Base-by-base conservation (phyloP, 2,113 vertebrate genomes). In the Nothoprocta perdicaria region DNA sequence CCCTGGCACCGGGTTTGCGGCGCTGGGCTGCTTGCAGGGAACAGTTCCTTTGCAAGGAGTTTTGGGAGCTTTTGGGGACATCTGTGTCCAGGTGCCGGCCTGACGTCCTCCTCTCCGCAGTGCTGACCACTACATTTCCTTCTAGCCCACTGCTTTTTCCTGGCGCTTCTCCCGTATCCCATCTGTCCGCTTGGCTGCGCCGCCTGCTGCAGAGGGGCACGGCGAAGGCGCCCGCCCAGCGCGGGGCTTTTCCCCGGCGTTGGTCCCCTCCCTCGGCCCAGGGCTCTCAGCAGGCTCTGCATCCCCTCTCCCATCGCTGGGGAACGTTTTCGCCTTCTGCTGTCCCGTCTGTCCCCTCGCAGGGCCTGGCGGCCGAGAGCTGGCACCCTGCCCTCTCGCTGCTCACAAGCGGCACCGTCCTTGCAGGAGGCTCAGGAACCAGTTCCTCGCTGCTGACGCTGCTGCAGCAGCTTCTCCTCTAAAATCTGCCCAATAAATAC, bases 131-230 rank as follows among this genome's bases (percentile, higher is more conserved):
- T 82, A n/a, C 3, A 21, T 38, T 84, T 24, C 10, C 53, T 73
- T 46, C 72, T 18, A 79, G 19, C 40, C 72, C 90, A 9, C 45
- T 73, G 67, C 67, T 87, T 90, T 90, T 76, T 86, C 93, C 81
- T 94, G 94, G 91, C 94, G 84, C 45, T 15, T 52, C 61, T 86
- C 87, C 89, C 75, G 2, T 4, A 10, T 53, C 81, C 84, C 89
- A 89, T 89, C 95, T 89, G 78, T 79, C 75, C 2, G 0, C 61
- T 45, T 50, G 88, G 68, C 71, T 80, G 85, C 82, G 89, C 40
- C 6, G 60, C 6, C 0, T 2, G 2, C 77, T 66, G 57, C 62
- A 40, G 16, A 41, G 61, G 71, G 18, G 60, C 66, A 15, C 0
- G 3, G 48, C 74, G 84, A 73, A 61, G 26, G 2, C 1, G 12